Evolutionary conservation across 2,113 vertebrate species (phyloP).

Genomic region (Ciconia stormi): DNA sequence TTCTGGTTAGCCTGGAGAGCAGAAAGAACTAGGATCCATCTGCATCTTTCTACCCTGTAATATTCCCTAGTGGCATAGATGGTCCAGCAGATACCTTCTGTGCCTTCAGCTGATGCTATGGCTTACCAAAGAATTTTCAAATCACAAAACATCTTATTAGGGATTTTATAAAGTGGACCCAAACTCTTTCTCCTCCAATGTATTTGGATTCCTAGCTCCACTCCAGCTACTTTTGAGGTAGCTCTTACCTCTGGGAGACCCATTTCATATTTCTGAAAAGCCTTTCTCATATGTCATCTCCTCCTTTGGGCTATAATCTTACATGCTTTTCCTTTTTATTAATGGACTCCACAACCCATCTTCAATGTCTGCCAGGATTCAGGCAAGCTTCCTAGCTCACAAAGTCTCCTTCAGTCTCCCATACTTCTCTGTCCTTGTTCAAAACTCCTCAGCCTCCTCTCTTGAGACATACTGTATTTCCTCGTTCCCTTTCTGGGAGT

Average conservation of each 20-base stretch:
- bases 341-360: not conserved
- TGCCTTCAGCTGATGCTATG: not conserved
- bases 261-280: not conserved
- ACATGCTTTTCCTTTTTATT: not conserved
- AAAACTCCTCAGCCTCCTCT: not conserved
- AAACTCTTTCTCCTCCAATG: not conserved
- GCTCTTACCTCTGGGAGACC: not conserved
- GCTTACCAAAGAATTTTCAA: not conserved
- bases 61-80: not conserved
- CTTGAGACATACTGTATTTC: not conserved
- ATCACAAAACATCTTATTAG: not conserved
- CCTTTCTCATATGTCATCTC: not conserved
- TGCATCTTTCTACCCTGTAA: not conserved
- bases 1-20: not conserved
- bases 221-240: not conserved
- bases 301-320: not conserved
- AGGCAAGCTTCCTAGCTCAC: not conserved
- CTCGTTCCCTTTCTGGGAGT: not conserved
- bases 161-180: not conserved
- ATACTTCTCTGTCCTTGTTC: not conserved
- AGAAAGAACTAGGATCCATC: not conserved
- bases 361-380: not conserved
- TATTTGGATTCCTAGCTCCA: not conserved
- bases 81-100: not conserved
- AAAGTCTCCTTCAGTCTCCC: not conserved